A percentile compares a stretch with the other conserved stretches of the same genome.
Conservation (phyloP, 2,113 vertebrate species). For the Atlantisia rogersi region DNA sequence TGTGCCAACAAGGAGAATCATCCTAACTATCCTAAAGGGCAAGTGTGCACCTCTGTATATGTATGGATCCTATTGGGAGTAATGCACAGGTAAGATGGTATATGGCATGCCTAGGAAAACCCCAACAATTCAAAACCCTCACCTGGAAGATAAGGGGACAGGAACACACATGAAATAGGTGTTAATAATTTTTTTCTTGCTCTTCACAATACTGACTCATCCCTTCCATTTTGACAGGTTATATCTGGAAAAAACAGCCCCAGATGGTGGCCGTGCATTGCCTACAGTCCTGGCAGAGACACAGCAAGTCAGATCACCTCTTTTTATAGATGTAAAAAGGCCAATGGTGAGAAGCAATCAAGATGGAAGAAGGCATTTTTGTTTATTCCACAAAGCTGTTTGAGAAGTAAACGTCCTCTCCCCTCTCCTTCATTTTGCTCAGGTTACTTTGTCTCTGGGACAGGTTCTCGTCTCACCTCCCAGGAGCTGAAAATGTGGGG, state of each 20-base stretch:
- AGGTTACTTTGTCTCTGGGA: neutral
- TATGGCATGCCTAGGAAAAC: neutral
- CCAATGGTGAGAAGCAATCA: neutral
- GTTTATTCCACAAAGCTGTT: neutral
- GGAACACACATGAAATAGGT: neutral
- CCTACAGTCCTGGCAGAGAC: neutral
- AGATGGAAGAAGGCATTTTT: neutral
- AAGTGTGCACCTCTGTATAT: neutral
- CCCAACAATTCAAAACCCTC: neutral
- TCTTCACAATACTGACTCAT: neutral
- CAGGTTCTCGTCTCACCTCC: neutral
- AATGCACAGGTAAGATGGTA: neutral
- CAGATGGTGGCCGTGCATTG: neutral
- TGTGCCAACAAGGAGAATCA: neutral
- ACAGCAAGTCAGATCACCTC: neutral
- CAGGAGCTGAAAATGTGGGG: neutral
- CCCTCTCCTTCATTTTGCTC: neutral
- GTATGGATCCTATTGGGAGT: neutral
- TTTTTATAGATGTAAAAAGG: neutral
- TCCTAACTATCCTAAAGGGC: neutral
- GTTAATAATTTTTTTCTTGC: neutral
- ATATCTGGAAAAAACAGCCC: neutral
- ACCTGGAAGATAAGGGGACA: neutral
- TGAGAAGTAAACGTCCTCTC: neutral
- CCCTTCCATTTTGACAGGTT: slow-evolving; percentile 2